Base-by-base conservation (phyloP, 2,888 invertebrate species). In the Autographa gamma region DNA sequence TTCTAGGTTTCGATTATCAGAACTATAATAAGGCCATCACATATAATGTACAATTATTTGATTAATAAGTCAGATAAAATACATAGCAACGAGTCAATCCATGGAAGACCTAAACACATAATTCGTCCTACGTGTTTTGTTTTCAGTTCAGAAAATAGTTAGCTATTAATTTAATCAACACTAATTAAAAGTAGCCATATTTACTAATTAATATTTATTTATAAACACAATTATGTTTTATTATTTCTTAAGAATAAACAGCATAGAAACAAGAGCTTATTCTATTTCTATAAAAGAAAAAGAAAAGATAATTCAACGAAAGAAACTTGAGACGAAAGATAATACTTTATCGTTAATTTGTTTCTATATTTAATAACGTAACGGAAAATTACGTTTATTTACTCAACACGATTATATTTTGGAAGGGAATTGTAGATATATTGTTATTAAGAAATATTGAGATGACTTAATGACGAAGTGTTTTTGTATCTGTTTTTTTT, bases 321-420 rank as follows among this genome's bases (percentile, higher is more conserved):
- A 56, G 54, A 25, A 56, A 56, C 19, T 1, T 19, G 54, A 54
- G 54, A 19, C 11, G 54, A 56, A 56, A 56, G 54, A 56, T 56
- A 56, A 56, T 25, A 19, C 54, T 25, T 25, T 19, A 25, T 25
- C 13, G 25, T 54, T 43, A 43, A 43, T 48, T 48, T n/a, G 48
- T 48, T 48, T 16, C 48, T 16, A 48, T 48, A 43, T 43, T 43
- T 43, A 48, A 48, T 48, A 48, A 48, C 6, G n/a, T 48, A 7
- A 48, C 6, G n/a, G 48, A 54, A 54, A 18, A 54, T 19, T 54
- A 54, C 54, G 11, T 54, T 4, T 54, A 18, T 54, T 19, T 19
- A 54, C 9, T 54, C 11, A 8, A 19, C 19, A 9, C 1, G 19
- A 54, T 54, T 11, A 18, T 54, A 54, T 19, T 54, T 19, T 18